Conservation (phyloP, 2,888 invertebrate species). For the Archaeoteleia sp. region DNA sequence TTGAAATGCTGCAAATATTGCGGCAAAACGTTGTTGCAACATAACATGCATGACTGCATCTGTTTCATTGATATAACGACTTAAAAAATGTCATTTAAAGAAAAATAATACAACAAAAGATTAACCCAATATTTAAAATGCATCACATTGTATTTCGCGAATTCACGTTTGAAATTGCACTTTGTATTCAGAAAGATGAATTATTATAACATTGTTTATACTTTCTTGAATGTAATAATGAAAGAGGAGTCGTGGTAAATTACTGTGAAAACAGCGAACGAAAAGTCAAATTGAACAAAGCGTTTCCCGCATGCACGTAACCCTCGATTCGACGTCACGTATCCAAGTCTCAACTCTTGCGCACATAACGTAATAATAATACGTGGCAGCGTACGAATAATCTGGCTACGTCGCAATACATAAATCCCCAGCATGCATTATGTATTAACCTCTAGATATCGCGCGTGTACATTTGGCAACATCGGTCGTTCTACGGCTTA, state of each 20-base stretch:
- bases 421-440: constrained; percentile 57
- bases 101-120: no score
- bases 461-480: constrained; percentile 57
- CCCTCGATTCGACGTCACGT: constrained; percentile 47
- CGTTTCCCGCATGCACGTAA: constrained; percentile 20
- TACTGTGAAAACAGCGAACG: constrained; percentile 15
- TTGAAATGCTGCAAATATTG: no score
- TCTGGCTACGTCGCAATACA: constrained; percentile 52
- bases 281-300: constrained; percentile 28
- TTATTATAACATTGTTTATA: no score
- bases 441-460: constrained; percentile 55
- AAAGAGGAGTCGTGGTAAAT: constrained; percentile 2
- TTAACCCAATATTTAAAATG: no score
- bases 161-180: no score
- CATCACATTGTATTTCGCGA: no score
- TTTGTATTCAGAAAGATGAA: no score
- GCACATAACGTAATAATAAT: constrained; percentile 50
- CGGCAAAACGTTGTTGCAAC: no score
- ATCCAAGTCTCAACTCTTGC: constrained; percentile 43
- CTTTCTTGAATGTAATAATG: no score
- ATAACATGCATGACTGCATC: no score
- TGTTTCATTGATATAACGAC: no score
- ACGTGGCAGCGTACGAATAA: constrained; percentile 48
- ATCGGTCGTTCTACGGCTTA: constrained; percentile 54
- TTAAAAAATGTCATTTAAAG: no score